Base-by-base conservation (phyloP, 92 coral and sea anemone genomes). In the Montipora capitata region DNA sequence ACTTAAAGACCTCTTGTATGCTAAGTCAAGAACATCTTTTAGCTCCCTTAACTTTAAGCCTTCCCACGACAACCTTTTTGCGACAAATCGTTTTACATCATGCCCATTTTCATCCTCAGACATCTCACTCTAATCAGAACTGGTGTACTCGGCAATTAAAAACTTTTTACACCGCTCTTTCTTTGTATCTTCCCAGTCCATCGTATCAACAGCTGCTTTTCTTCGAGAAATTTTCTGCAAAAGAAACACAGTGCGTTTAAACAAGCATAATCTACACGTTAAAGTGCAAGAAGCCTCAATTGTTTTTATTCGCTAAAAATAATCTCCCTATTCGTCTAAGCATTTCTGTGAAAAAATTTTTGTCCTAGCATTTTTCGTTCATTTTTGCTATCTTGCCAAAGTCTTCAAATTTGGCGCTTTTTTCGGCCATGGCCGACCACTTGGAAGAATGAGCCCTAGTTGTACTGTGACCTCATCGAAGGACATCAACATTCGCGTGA, bases 391-490 rank as follows among this genome's bases (percentile, higher is more conserved):
- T 12, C 68, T 63, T 63, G 10, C 39, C 68, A 63, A 63, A 63
- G 68, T 63, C 38, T 66, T 35, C 1, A 20, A 66, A 20, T 66
- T 66, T 66, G 71, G 43, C 43, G 71, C 14, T 66, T 66, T 35
- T 27, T 66, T 66, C 14, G 44, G n/a, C 71, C 71, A 66, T 43
- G 0, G 38, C 71, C 71, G 71, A 66, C 44, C 71, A 66, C 35
- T 64, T n/a, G 17, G 69, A 64, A 64, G 69, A 64, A 64, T 64
- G 38, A 20, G 69, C 39, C 68, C 70, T 62, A 62, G 68, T 62
- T 62, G 27, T 17, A 18, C 68, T 57, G 68, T 63, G 68, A 63
- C 68, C 7, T 20, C 39, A 63, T 63, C 39, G 68, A 63, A 63
- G 68, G 11, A 15, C 2, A 63, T 63, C 39, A 63, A 63, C 61